Conservation (phyloP, 2,888 invertebrate genomes). For the Mythimna albipuncta region DNA sequence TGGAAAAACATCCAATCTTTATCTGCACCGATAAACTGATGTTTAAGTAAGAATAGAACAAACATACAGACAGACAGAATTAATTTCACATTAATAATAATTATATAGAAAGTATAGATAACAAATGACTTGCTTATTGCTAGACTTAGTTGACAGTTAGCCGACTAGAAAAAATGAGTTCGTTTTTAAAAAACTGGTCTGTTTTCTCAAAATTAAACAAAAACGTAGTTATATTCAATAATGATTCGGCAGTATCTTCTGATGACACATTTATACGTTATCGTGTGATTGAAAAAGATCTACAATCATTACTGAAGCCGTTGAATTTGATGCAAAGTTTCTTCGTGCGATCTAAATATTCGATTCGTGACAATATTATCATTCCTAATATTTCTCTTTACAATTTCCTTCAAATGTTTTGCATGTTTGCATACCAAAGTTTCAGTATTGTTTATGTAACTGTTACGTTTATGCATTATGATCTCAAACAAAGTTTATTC, state of each 20-base stretch:
- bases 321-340: constrained; percentile 23
- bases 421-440: background rate
- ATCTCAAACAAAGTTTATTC: no score
- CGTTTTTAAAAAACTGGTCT: background rate
- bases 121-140: no score
- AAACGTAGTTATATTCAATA: background rate
- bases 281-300: constrained; percentile 9
- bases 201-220: background rate
- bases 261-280: background rate
- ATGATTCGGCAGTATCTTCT: background rate
- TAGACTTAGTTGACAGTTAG: background rate
- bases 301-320: constrained; percentile 32
- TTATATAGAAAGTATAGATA: no score
- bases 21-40: no score
- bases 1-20: no score
- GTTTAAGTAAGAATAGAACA: no score
- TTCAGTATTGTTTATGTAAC: background rate
- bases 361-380: constrained; percentile 12
- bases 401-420: background rate
- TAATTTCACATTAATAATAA: no score
- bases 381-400: constrained; percentile 12
- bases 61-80: no score
- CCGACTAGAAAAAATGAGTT: background rate
- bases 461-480: background rate
- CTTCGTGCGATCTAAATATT: constrained; percentile 27